These are phyloP conservation scores for Agapornis roseicollis DNA, from an alignment of 2,113 vertebrate species.

Conservation along the genomic window DNA sequence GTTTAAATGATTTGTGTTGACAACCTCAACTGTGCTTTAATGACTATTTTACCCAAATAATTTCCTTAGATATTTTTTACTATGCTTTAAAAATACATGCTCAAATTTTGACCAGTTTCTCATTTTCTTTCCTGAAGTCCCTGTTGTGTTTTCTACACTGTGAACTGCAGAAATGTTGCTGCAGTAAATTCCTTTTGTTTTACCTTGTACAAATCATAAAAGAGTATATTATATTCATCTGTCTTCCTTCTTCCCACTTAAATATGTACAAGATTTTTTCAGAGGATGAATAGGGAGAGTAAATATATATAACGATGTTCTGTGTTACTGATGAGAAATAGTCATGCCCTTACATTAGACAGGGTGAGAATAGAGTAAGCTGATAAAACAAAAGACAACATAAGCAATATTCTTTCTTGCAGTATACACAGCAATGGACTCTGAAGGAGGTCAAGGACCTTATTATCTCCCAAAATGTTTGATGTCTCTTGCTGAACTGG, in stretches of 20 bases:
- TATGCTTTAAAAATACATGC: neutral
- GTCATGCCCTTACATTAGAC: neutral
- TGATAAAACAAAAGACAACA: neutral
- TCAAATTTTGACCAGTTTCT: neutral
- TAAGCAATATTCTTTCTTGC: neutral
- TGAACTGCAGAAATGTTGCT: neutral
- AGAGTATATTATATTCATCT: slow-evolving; percentile 49
- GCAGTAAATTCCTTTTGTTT: slow-evolving; percentile 41
- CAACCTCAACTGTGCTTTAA: neutral
- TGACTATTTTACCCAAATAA: slow-evolving; percentile 18
- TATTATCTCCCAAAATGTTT: neutral
- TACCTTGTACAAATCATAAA: neutral
- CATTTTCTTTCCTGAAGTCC: neutral
- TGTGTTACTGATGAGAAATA: slow-evolving; percentile 40
- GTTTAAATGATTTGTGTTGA: neutral
- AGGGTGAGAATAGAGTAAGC: neutral
- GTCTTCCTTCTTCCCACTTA: slow-evolving; percentile 33
- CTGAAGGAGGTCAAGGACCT: neutral
- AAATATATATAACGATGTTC: slow-evolving; percentile 6
- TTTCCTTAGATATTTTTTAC: neutral
- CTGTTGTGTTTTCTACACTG: neutral
- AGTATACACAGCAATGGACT: neutral
- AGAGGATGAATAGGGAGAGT: neutral
- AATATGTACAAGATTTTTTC: slow-evolving; percentile 26
- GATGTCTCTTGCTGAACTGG: neutral